Evolutionary conservation across 2,888 invertebrate genomes (phyloP).

Genomic region (Celastrina argiolus): DNA sequence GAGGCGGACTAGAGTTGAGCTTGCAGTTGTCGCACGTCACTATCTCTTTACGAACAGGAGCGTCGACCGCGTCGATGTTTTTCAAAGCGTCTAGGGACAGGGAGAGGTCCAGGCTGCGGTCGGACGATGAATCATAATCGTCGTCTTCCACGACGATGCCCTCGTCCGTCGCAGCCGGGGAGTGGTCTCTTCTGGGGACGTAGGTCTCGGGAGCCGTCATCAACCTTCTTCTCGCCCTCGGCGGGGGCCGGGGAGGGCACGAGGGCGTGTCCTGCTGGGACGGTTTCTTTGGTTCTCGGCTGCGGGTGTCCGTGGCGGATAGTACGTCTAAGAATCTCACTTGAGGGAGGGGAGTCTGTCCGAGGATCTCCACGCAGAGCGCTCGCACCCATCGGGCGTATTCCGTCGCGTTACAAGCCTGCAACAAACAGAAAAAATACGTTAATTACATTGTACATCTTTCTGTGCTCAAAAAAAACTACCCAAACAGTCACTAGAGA

Average conservation of each 20-base stretch:
- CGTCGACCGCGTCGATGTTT: constrained; percentile 62
- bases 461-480: neutral
- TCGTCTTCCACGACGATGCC: constrained; percentile 75
- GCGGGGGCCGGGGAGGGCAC: constrained; percentile 66
- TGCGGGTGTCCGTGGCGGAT: constrained; percentile 76
- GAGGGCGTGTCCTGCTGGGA: constrained; percentile 54
- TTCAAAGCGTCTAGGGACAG: constrained; percentile 72
- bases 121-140: constrained; percentile 77
- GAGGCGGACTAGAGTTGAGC: constrained; percentile 49
- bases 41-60: constrained; percentile 63
- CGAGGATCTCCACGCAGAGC: constrained; percentile 84
- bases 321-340: constrained; percentile 85
- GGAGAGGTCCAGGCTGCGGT: constrained; percentile 75
- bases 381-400: constrained; percentile 87
- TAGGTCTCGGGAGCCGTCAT: constrained; percentile 61
- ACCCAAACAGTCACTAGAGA: neutral
- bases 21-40: constrained; percentile 72
- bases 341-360: constrained; percentile 85
- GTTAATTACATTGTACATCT: neutral
- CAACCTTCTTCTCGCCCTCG: constrained; percentile 64
- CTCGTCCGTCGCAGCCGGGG: constrained; percentile 72
- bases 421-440: constrained; percentile 54
- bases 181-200: constrained; percentile 62
- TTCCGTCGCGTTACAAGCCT: constrained; percentile 83
- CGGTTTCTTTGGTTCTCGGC: constrained; percentile 61